Evolutionary conservation across 2,797 vertebrate genomes (phyloP).

Genomic region (Columba guinea): DNA sequence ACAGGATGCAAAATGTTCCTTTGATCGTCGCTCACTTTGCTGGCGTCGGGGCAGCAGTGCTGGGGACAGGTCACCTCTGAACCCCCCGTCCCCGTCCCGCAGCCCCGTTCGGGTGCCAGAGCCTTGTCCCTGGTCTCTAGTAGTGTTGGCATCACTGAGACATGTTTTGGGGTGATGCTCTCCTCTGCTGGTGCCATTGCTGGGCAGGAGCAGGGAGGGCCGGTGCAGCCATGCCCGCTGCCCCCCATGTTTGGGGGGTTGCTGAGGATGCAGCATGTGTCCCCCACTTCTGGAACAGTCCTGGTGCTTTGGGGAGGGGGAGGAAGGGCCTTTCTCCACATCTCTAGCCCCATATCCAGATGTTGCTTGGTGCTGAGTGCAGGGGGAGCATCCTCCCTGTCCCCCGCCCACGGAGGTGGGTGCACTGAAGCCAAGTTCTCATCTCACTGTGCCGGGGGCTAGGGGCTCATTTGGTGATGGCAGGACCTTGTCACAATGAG

Average conservation of each 20-base stretch:
- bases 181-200: neutral
- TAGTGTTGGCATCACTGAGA: rapidly evolving
- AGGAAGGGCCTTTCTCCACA: neutral
- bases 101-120: neutral
- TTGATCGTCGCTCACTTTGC: rapidly evolving
- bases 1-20: neutral
- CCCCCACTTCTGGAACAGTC: neutral
- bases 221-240: rapidly evolving
- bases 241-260: neutral
- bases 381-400: neutral
- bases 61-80: neutral
- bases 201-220: neutral
- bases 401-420: rapidly evolving
- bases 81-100: neutral
- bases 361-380: neutral
- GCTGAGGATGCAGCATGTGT: neutral
- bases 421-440: neutral
- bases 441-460: rapidly evolving
- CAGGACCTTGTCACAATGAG: neutral
- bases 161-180: rapidly evolving
- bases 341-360: neutral
- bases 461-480: neutral
- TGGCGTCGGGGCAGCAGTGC: neutral
- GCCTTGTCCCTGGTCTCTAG: neutral
- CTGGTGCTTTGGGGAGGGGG: neutral